These are phyloP conservation scores for Tribolium freemani DNA, from an alignment of 2,888 invertebrate genomes.

Conservation along the genomic window DNA sequence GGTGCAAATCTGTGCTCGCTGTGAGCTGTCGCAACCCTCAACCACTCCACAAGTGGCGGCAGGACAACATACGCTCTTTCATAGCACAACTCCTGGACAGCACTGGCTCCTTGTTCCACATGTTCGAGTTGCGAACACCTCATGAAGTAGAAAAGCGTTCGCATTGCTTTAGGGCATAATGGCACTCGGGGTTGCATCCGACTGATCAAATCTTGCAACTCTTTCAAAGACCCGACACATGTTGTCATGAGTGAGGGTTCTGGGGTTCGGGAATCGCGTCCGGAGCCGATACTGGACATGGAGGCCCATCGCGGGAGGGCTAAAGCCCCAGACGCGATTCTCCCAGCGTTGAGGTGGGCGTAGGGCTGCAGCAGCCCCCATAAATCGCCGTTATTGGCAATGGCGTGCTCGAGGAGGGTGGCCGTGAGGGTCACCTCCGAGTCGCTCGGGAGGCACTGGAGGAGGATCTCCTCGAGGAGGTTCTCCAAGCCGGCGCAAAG, in stretches of 20 bases:
- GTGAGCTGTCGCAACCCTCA: constrained; percentile 86
- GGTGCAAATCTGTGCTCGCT: constrained; percentile 84
- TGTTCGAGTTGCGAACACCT: constrained; percentile 83
- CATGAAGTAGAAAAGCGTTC: constrained; percentile 92
- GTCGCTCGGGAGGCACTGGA: constrained; percentile 78
- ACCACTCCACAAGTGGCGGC: constrained; percentile 93
- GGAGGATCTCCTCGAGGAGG: constrained; percentile 86
- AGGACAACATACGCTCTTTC: constrained; percentile 90
- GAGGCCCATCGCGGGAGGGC: constrained; percentile 85
- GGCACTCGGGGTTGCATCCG: constrained; percentile 71
- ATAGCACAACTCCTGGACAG: constrained; percentile 79
- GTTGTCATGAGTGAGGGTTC: constrained; percentile 86
- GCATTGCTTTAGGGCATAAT: constrained; percentile 78
- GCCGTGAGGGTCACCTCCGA: constrained; percentile 79
- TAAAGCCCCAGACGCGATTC: constrained; percentile 88
- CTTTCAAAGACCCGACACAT: constrained; percentile 87
- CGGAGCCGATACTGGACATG: constrained; percentile 68
- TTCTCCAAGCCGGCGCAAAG: constrained; percentile 92
- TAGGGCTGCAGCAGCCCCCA: constrained; percentile 94
- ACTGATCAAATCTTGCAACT: constrained; percentile 82
- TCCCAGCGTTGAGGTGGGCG: constrained; percentile 90
- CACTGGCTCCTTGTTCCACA: constrained; percentile 62
- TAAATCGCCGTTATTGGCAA: constrained; percentile 88
- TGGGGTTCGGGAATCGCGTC: constrained; percentile 68
- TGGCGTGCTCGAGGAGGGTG: constrained; percentile 84